phyloP scores from a whole-genome alignment of 1,140 invertebrate genomes.

The Periplaneta americana region DNA sequence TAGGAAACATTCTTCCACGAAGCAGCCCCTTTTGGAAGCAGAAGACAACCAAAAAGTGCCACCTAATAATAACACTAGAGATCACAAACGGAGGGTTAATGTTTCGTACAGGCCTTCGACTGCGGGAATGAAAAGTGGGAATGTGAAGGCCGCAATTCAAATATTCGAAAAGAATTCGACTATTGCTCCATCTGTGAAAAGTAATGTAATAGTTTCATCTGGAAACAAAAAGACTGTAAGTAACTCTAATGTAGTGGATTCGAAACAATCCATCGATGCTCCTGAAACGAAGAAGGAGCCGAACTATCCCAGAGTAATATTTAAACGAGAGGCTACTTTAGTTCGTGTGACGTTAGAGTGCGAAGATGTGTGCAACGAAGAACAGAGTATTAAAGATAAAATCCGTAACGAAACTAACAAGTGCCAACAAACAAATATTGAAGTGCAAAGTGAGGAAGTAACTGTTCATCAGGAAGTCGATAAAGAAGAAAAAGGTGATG shows the following conservation, averaged over 20 bases:
- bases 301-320: not conserved
- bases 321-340: not conserved
- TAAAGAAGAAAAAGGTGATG: not conserved
- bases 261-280: not conserved
- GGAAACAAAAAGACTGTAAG: not conserved
- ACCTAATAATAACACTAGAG: not conserved
- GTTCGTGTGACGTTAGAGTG: not conserved
- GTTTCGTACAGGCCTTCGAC: not conserved
- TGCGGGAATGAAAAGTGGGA: constrained; percentile 10
- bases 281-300: not conserved
- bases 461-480: too few species aligned
- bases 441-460: not conserved
- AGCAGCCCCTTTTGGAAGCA: not conserved
- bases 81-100: not conserved
- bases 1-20: not conserved
- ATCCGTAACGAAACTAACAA: not conserved
- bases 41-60: not conserved
- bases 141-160: constrained; percentile 17
- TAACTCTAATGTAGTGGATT: not conserved
- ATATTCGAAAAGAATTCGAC: constrained; percentile 19
- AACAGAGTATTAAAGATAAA: not conserved
- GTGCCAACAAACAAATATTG: not conserved
- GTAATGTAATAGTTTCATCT: not conserved
- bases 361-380: not conserved
- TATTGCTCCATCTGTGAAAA: not conserved